A percentile compares a stretch with the other conserved stretches of the same genome.
These are phyloP conservation scores for Pogonophryne albipinna DNA, from an alignment of 2,797 vertebrate genomes.

Conservation along the genomic window DNA sequence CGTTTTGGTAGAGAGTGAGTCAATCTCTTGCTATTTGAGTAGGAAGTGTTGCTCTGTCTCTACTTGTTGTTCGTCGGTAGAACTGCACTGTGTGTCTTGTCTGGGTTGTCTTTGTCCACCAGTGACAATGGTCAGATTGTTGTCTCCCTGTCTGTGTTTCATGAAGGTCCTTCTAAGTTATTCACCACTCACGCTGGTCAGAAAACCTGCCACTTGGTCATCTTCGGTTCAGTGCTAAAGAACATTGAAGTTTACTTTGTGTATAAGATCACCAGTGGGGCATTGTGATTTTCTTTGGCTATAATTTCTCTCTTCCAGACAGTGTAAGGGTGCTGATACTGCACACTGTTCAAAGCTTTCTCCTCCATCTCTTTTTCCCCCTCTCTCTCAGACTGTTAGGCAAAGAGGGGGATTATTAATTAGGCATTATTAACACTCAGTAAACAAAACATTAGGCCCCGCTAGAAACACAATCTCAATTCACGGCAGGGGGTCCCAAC, in stretches of 20 bases:
- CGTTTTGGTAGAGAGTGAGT: background rate
- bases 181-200: background rate
- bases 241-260: background rate
- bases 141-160: background rate
- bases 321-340: constrained; percentile 21
- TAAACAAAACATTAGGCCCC: constrained; percentile 98
- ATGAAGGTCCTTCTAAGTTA: background rate
- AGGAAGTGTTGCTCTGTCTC: background rate
- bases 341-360: constrained; percentile 19
- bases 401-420: constrained; percentile 96
- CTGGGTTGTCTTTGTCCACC: constrained; percentile 6
- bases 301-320: constrained; percentile 19
- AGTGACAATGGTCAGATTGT: background rate
- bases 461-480: constrained; percentile 97
- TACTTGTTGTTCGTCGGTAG: background rate
- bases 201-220: background rate
- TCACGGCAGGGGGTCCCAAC: constrained; percentile 87
- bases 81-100: background rate
- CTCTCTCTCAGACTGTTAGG: constrained; percentile 81
- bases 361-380: constrained; percentile 52
- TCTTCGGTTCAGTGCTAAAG: background rate
- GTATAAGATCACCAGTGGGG: background rate
- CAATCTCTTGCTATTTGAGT: background rate
- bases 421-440: constrained; percentile 99
- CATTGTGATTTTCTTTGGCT: constrained; percentile 6